A percentile compares a stretch with the other conserved stretches of the same genome.
phyloP scores from a whole-genome alignment of 2,797 vertebrate genomes.

The Malurus leucopterus region DNA sequence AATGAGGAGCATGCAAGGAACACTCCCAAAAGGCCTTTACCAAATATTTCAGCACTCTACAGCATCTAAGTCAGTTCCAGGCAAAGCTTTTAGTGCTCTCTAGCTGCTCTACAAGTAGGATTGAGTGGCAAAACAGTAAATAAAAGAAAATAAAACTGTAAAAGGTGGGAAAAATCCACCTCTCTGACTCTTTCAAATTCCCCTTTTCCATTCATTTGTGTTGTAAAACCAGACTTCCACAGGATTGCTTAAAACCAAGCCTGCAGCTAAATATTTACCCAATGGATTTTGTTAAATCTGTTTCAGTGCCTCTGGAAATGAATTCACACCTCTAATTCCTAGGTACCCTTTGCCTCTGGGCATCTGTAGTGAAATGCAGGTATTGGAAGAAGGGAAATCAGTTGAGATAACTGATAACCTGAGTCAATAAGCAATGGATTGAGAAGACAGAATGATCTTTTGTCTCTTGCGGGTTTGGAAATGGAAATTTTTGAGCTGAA shows the following conservation, averaged over 20 bases:
- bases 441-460: neutral
- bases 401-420: slow-evolving; percentile 17
- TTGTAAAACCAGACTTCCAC: slow-evolving; percentile 6
- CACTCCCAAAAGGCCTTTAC: neutral
- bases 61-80: neutral
- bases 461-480: neutral
- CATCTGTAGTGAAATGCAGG: slow-evolving; percentile 10
- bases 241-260: slow-evolving; percentile 14
- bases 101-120: neutral
- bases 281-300: slow-evolving; percentile 29
- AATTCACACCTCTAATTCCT: slow-evolving; percentile 26
- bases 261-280: slow-evolving; percentile 55
- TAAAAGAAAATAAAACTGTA: neutral
- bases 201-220: neutral
- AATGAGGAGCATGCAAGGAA: neutral
- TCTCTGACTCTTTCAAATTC: neutral
- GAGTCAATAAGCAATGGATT: neutral
- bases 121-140: neutral
- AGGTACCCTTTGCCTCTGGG: slow-evolving; percentile 19
- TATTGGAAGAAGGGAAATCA: slow-evolving; percentile 8
- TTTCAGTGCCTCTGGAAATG: slow-evolving; percentile 29
- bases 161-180: neutral
- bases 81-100: neutral
- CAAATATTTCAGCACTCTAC: neutral
- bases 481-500: neutral